Evolutionary conservation across 2,113 vertebrate genomes (phyloP).

Genomic region (Ursus arctos): DNA sequence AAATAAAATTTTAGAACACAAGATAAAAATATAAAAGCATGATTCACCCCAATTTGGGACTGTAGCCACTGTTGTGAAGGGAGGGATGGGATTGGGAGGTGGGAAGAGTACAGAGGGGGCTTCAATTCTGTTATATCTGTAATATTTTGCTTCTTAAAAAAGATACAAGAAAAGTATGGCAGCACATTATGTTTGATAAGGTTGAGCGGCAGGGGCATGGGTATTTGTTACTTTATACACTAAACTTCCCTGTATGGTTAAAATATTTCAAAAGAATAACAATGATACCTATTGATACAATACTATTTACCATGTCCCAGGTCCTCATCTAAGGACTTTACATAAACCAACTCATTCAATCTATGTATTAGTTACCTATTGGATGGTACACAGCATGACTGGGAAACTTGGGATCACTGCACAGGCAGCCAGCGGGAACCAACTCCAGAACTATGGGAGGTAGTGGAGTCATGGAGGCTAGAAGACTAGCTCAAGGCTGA

Average conservation of each 20-base stretch:
- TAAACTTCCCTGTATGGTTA: background rate
- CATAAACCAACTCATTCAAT: background rate
- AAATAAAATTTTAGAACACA: constrained; percentile 42
- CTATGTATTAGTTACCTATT: background rate
- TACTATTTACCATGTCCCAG: background rate
- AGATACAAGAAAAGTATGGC: background rate
- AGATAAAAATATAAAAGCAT: background rate
- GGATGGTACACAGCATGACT: background rate
- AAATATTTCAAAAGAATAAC: constrained; percentile 34
- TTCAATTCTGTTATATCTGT: background rate
- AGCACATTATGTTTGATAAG: background rate
- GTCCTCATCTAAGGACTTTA: background rate
- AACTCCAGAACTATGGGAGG: background rate
- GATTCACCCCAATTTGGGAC: background rate
- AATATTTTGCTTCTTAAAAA: constrained; percentile 33
- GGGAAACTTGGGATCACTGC: background rate
- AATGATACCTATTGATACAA: background rate
- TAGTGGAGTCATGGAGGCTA: background rate
- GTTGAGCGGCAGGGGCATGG: background rate
- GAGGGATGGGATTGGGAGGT: background rate
- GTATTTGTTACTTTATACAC: background rate
- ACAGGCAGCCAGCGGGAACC: background rate
- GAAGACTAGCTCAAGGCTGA: background rate
- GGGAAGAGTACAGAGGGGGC: background rate
- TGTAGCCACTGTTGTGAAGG: background rate